Base-by-base conservation (phyloP, 2,113 vertebrate genomes). In the Strigops habroptila region DNA sequence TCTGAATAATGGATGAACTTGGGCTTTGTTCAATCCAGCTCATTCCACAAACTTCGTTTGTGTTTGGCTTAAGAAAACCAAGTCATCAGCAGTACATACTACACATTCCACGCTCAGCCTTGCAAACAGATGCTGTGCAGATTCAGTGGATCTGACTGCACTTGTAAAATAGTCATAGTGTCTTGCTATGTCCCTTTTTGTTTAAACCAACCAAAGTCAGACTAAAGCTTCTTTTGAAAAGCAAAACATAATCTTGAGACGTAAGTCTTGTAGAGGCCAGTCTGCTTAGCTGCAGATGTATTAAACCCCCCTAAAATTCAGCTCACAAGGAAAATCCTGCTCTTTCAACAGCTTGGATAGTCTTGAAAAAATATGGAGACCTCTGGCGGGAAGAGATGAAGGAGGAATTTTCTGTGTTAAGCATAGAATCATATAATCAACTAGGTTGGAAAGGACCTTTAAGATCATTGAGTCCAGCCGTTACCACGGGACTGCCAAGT, bases 11-110 rank as follows among this genome's bases (percentile, higher is more conserved):
- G 79, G 86, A 91, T 82, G 60, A 75, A 84, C 24, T 88, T 90
- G 46, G 37, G 53, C 59, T 86, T 95, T 83, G 87, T 90, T 95
- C 91, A 89, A 92, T 95, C 88, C 53, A 46, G 18, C 80, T 93
- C 35, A 13, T 82, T 79, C 83, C 89, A 48, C 51, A 76, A 53
- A 59, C 39, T 90, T 81, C 2, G 2, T 82, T 95, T 91, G 51
- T 82, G 39, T 93, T 88, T 88, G 74, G 43, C 52, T 91, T 92
- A 70, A 78, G 82, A 52, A 93, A 77, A 62, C 39, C 49, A 64
- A 90, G 79, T 62, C 75, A 57, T 37, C 49, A 65, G 81, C 52
- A 67, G 43, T 30, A 65, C 75, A 77, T 74, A 18, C 35, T 94
- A 30, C 75, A 14, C 63, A 53, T 88, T 86, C 88, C 79, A 41